Percentiles rank a stretch among this genome's conserved stretches.
phyloP scores from a whole-genome alignment of 2,888 invertebrate genomes.

The Lasioglossum morio region DNA sequence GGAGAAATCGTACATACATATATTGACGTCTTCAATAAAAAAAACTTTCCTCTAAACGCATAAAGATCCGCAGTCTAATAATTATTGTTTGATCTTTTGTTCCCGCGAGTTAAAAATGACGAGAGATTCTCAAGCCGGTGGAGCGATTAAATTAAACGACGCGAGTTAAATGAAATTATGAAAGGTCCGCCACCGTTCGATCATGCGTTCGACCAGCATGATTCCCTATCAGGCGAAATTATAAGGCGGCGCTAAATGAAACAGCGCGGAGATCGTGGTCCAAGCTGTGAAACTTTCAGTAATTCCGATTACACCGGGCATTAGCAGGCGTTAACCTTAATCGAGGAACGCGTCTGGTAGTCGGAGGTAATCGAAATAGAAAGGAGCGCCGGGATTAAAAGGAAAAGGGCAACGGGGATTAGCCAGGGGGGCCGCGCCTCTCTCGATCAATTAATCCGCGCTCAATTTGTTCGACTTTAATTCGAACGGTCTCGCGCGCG shows the following conservation, averaged over 20 bases:
- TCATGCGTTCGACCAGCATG: not conserved
- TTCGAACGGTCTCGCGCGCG: not conserved
- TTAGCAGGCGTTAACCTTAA: constrained; percentile 45
- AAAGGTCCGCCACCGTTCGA: not conserved
- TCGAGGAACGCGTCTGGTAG: constrained; percentile 24
- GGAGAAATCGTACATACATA: no score
- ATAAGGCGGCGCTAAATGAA: constrained; percentile 42
- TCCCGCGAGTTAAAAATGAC: not conserved
- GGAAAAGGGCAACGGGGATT: constrained; percentile 38
- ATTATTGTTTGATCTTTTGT: no score
- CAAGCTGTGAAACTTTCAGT: constrained; percentile 43
- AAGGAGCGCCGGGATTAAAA: constrained; percentile 5
- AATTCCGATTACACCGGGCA: constrained; percentile 32
- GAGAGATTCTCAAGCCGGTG: not conserved
- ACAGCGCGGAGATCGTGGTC: constrained; percentile 19
- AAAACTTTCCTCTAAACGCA: no score
- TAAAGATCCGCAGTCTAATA: no score
- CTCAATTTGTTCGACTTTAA: constrained; percentile 11
- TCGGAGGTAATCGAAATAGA: constrained; percentile 31
- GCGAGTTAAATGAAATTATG: constrained; percentile 4
- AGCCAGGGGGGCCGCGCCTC: constrained; percentile 13
- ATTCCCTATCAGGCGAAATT: constrained; percentile 6
- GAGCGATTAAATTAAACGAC: not conserved
- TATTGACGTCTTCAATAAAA: no score
- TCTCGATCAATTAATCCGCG: constrained; percentile 44